Percentiles rank a stretch among this genome's conserved stretches.
Evolutionary conservation across 53 echinoderm and acorn worm genomes (phyloP).

Genomic region (Arbacia lixula): DNA sequence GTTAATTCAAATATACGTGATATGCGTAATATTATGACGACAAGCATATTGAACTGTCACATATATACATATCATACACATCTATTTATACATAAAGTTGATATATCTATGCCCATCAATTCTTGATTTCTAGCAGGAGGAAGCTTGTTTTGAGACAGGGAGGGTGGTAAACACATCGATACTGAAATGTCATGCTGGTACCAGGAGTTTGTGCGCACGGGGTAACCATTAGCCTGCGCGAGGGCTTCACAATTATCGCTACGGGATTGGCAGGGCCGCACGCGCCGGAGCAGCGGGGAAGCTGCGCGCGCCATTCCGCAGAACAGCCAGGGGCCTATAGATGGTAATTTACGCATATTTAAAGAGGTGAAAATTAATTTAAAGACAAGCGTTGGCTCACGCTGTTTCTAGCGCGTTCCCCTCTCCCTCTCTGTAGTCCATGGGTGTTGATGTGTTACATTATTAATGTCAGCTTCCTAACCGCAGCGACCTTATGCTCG

Average conservation of each 20-base stretch:
- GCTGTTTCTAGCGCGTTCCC: slow-evolving; percentile 29
- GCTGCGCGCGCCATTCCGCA: slow-evolving; percentile 17
- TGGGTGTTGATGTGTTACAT: slow-evolving; percentile 31
- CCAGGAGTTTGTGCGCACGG: background rate
- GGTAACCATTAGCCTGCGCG: slow-evolving; percentile 16
- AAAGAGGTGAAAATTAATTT: slow-evolving; percentile 20
- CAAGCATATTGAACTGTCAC: no score
- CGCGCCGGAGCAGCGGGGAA: slow-evolving; percentile 56
- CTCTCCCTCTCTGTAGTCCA: background rate
- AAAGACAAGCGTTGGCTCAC: slow-evolving; percentile 14
- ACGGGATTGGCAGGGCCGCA: slow-evolving; percentile 33
- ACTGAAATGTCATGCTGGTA: slow-evolving; percentile 6
- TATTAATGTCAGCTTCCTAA: slow-evolving; percentile 6
- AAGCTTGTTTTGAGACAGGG: no score
- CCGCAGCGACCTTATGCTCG: background rate
- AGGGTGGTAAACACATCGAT: background rate
- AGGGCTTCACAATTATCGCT: slow-evolving; percentile 35
- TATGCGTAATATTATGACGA: no score
- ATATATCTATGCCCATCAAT: no score
- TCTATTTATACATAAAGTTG: no score
- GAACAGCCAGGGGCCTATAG: slow-evolving; percentile 29
- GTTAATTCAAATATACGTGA: no score
- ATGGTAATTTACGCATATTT: slow-evolving; percentile 40
- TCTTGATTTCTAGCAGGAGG: no score
- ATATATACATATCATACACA: no score